Base-by-base conservation (phyloP, 2,797 vertebrate species). In the Rallus crepitans region DNA sequence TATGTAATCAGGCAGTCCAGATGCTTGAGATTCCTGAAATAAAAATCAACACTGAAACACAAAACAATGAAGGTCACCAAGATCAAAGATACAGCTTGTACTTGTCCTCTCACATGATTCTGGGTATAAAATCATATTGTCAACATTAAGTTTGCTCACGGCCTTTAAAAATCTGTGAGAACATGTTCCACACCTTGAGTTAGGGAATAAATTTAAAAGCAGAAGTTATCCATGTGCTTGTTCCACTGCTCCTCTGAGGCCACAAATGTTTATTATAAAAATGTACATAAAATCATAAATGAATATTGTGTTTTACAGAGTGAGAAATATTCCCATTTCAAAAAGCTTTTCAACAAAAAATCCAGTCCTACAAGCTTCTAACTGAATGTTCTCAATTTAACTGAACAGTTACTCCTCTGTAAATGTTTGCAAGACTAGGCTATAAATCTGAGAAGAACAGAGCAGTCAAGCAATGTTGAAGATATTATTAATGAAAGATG, bases 1-100 rank as follows among this genome's bases (percentile, higher is more conserved):
- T 77, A 99, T 98, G 97, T 98, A 98, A 50, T 98, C 96, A 87
- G 99, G 99, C 87, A 99, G 98, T 92, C 98, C 98, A 39, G 97
- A 93, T 85, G 96, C 85, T 79, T 98, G 96, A 81, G 94, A 89
- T 57, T 97, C 98, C 99, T 99, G 95, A 83, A 98, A 98, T 75
- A 84, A 66, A 96, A 96, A 85, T 65, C 77, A 80, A 20, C 63
- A 87, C 30, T 75, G 71, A 86, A 87, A 84, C 47, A 77, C 12
- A 88, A 90, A 96, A 70, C 37, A 92, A 65, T 45, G 57, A 86
- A 42, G 20, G n/a, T 25, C 57, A 85, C 56, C 39, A 68, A 87
- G n/a, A 89, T 48, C 20, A 93, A 93, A 91, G 13, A 7, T 50
- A 84, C 15, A 73, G 8, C 57, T 92, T 76, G 20, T 59, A 87